Evolutionary conservation across 2,113 vertebrate genomes (phyloP).

Genomic region (Elachura formosa): DNA sequence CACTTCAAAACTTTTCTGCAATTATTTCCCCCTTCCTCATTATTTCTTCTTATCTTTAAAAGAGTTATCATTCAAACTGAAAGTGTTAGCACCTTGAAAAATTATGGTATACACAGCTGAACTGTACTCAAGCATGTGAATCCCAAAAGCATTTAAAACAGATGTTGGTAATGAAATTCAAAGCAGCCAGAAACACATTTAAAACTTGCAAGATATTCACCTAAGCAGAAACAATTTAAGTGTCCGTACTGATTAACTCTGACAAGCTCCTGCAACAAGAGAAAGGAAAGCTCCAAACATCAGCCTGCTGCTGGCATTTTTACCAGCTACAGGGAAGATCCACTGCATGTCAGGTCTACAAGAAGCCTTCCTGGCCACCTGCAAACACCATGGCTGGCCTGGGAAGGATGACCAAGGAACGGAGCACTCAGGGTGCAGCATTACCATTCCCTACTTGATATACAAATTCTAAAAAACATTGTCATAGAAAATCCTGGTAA

Average conservation of each 20-base stretch:
- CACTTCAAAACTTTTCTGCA: neutral
- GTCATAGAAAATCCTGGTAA: neutral
- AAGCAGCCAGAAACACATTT: constrained; percentile 17
- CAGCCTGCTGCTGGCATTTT: neutral
- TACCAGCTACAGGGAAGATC: neutral
- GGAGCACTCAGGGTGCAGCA: neutral
- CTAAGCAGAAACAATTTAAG: constrained; percentile 48
- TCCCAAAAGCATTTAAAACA: constrained; percentile 44
- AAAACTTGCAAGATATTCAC: constrained; percentile 44
- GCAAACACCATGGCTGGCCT: neutral
- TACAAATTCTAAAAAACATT: neutral
- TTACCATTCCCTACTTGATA: neutral
- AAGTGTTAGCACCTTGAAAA: constrained; percentile 13
- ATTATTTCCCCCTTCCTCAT: neutral
- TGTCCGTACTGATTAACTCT: constrained; percentile 18
- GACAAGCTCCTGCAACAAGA: neutral
- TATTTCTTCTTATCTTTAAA: neutral
- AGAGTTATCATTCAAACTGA: neutral
- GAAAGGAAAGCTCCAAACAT: neutral
- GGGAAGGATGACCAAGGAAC: neutral
- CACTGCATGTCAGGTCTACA: neutral
- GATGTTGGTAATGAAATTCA: constrained; percentile 44
- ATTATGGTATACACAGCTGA: neutral
- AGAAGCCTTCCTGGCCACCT: neutral
- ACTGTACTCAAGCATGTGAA: constrained; percentile 4